Conservation (phyloP, 2,797 vertebrate species). For the Pangasius mekongensis region DNA sequence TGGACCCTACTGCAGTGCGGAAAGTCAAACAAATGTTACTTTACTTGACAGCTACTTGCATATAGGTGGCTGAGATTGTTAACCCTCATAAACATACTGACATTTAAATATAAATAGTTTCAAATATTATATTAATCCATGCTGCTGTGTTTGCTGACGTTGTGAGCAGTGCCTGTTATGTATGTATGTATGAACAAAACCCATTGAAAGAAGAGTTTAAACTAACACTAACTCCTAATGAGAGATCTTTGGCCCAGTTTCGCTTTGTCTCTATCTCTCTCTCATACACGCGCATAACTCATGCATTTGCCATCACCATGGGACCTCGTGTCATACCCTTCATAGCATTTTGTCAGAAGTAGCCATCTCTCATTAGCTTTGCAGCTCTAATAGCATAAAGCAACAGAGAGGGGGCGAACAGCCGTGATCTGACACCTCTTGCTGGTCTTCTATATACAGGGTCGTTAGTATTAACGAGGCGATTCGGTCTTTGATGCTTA, state of each 20-base stretch:
- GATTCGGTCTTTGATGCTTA: conserved; percentile 55
- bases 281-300: conserved; percentile 8
- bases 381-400: conserved; percentile 36
- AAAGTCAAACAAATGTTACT: neutral
- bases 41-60: neutral
- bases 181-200: neutral
- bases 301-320: conserved; percentile 35
- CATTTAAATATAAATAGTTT: neutral
- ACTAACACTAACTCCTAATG: conserved; percentile 47
- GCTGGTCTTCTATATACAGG: conserved; percentile 64
- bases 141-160: neutral
- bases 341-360: conserved; percentile 64
- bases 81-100: neutral
- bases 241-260: conserved; percentile 48
- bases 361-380: conserved; percentile 72
- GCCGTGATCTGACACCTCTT: conserved; percentile 59
- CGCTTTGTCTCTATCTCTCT: neutral
- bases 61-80: neutral
- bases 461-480: conserved; percentile 60
- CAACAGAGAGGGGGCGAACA: conserved; percentile 42
- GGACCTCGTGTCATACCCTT: conserved; percentile 69
- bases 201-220: conserved; percentile 38
- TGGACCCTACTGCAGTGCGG: neutral
- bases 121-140: neutral
- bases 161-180: neutral